These are phyloP conservation scores for Phaenicophaeus curvirostris DNA, from an alignment of 2,797 vertebrate genomes.

Conservation along the genomic window DNA sequence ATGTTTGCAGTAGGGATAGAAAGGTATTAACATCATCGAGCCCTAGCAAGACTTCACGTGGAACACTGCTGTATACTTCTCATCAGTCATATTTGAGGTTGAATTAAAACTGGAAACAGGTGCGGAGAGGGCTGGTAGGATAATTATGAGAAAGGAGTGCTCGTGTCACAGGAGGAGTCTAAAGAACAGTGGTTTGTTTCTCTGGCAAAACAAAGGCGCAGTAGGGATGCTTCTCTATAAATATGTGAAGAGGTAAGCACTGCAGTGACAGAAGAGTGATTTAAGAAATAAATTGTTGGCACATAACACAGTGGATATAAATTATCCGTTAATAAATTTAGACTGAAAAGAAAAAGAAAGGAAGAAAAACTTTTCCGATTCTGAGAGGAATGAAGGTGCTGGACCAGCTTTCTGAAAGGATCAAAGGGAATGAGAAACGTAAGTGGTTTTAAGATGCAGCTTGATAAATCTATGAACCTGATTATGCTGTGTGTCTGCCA, in stretches of 20 bases:
- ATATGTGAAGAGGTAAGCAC: neutral
- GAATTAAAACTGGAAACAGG: neutral
- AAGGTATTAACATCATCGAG: neutral
- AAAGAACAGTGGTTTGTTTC: neutral
- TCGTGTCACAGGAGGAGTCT: neutral
- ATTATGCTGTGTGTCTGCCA: neutral
- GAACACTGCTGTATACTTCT: neutral
- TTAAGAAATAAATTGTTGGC: neutral
- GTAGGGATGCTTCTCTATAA: neutral
- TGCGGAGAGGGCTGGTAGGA: neutral
- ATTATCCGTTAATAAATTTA: neutral
- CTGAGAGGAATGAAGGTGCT: neutral
- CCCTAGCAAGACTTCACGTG: neutral
- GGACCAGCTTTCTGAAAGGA: neutral
- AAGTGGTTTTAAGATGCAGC: neutral
- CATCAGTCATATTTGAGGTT: neutral
- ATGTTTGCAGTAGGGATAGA: neutral
- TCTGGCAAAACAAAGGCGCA: neutral
- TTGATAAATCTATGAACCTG: neutral
- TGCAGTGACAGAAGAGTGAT: neutral
- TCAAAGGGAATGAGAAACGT: neutral
- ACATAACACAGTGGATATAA: neutral
- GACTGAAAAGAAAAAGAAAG: neutral
- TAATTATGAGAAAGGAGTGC: neutral
- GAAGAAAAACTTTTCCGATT: neutral